A percentile compares a stretch with the other conserved stretches of the same genome.
phyloP scores from a whole-genome alignment of 2,888 invertebrate species.

The Eupithecia exiguata region DNA sequence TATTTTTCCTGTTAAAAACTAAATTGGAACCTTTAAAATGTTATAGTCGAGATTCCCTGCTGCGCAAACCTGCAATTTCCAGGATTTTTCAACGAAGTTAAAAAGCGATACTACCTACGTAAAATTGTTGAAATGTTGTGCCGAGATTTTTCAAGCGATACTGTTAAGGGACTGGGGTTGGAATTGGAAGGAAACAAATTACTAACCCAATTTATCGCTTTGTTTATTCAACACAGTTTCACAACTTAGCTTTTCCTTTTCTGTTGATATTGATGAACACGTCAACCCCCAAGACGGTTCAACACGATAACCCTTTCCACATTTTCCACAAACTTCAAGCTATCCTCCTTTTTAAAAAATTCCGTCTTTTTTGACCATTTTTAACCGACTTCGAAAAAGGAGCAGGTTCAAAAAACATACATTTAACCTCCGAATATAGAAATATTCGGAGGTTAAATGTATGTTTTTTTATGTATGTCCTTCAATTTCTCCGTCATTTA shows the following conservation, averaged over 20 bases:
- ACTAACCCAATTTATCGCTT: background rate
- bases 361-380: too few species aligned
- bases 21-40: background rate
- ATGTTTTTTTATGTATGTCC: too few species aligned
- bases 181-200: background rate
- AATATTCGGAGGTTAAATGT: too few species aligned
- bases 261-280: too few species aligned
- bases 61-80: background rate
- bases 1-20: background rate
- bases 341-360: too few species aligned
- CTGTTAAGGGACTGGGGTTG: background rate
- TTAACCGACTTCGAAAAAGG: too few species aligned
- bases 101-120: background rate
- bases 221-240: background rate
- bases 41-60: background rate
- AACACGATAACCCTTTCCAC: too few species aligned
- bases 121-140: background rate
- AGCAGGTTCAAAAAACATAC: too few species aligned
- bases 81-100: background rate
- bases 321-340: too few species aligned
- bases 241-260: background rate
- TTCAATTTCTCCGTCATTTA: too few species aligned
- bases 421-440: too few species aligned
- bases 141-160: background rate
- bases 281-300: too few species aligned